Conservation (phyloP, 35 echinoderm and acorn worm species). For the Patiria miniata region DNA sequence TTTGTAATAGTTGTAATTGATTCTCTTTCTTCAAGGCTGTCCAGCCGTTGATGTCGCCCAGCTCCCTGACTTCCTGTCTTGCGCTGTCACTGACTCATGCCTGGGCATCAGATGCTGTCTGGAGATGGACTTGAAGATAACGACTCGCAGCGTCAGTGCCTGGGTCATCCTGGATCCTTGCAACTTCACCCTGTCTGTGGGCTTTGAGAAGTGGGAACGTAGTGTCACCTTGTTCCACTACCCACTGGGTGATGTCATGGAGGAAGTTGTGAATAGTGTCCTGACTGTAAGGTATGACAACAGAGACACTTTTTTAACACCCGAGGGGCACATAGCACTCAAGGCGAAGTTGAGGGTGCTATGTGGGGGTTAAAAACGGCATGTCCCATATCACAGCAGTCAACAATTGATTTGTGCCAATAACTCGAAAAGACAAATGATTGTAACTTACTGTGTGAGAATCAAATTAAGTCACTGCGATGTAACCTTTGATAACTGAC, state of each 20-base stretch:
- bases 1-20: neutral
- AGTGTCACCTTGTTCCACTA: slow-evolving; percentile 14
- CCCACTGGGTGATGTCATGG: neutral
- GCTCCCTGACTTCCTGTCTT: neutral
- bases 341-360: no score
- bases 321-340: no score
- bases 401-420: no score
- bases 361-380: no score
- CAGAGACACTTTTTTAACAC: no score
- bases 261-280: neutral
- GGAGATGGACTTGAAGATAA: slow-evolving; percentile 18
- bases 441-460: no score
- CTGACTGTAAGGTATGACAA: neutral
- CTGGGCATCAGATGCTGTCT: slow-evolving; percentile 23
- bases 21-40: neutral
- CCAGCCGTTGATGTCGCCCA: neutral
- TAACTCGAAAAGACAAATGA: no score
- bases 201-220: slow-evolving; percentile 18
- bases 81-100: neutral
- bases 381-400: no score
- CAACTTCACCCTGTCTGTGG: slow-evolving; percentile 11
- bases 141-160: neutral
- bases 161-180: slow-evolving; percentile 18
- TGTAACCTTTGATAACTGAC: no score
- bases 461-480: no score